Evolutionary conservation across 2,888 invertebrate genomes (phyloP).

Genomic region (Leptopilina myrica): DNA sequence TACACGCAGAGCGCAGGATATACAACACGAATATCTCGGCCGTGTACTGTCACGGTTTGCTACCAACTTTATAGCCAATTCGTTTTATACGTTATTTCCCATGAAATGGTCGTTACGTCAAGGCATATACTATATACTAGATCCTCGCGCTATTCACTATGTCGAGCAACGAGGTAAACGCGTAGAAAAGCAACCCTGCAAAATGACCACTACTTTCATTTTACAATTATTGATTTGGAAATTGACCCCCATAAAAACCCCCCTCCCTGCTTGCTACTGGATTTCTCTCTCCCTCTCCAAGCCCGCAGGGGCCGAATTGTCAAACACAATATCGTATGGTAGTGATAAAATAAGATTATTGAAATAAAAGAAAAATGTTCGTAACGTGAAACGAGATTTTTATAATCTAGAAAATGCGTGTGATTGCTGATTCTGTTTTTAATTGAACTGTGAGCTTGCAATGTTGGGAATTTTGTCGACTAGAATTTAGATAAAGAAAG

Average conservation of each 20-base stretch:
- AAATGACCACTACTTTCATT: conserved; percentile 27
- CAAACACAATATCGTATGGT: neutral
- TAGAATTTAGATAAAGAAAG: no score
- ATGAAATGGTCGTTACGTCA: conserved; percentile 67
- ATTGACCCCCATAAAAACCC: conserved; percentile 16
- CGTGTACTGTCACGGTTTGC: conserved; percentile 56
- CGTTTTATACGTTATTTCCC: conserved; percentile 73
- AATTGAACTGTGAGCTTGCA: no score
- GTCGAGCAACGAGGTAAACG: conserved; percentile 42
- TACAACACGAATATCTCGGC: conserved; percentile 62
- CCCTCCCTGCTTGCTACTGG: no score
- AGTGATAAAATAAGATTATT: neutral
- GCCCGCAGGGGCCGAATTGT: neutral
- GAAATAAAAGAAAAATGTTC: conserved; percentile 21
- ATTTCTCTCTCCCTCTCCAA: no score
- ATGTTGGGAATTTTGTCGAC: no score
- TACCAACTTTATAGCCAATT: conserved; percentile 73
- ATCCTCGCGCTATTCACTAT: conserved; percentile 28
- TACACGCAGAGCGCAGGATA: conserved; percentile 60
- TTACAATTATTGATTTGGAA: conserved; percentile 26
- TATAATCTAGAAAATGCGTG: no score
- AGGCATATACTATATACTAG: conserved; percentile 45
- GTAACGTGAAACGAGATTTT: no score
- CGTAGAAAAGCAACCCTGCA: conserved; percentile 41
- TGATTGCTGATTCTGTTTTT: no score